Evolutionary conservation across 2,888 invertebrate species (phyloP), one percentile per base, ranked within the genome.

Genomic region (Bombylius discolor): DNA sequence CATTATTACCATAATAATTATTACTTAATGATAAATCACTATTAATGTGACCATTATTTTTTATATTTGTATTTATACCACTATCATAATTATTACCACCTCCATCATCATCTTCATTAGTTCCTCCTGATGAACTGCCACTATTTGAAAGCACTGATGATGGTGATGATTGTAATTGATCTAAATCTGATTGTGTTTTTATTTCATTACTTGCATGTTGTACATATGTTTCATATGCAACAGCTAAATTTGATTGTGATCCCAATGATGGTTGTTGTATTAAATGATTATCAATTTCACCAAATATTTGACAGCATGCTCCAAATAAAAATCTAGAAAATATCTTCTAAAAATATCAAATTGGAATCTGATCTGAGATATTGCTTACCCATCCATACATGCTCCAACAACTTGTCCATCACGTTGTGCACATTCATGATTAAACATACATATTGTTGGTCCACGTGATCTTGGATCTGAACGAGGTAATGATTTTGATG

Each of bases 381-480:
- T 31, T 42, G 11, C 42, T 33, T 47, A 52, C 53, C 93, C 90
- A 66, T 93, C 92, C 85, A 92, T 89, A 67, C 93, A 94, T 1
- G 92, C 86, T 0, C 92, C 91, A 0, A 93, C 88, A 62, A 91
- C 86, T 68, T 86, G 83, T 0, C 93, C 93, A 0, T 82, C 82
- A 60, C 88, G 77, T 63, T 85, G 84, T 1, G 79, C 78, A 68
- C 93, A 93, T 69, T 93, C 91, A 67, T 90, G 89, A 74, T 93
- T 92, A 77, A 93, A 94, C 93, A 93, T 93, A 73, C 93, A 93
- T 66, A 90, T 84, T 46, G 86, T 87, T 47, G 84, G 84, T 1
- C 86, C 85, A 63, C 78, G 77, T n/a, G 70, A 64, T 48, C 74
- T 68, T 5, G 78, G 76, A 64, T 82, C 81, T 49, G 79, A 77